phyloP scores from a whole-genome alignment of 1,140 invertebrate genomes.

The Tribolium madens region DNA sequence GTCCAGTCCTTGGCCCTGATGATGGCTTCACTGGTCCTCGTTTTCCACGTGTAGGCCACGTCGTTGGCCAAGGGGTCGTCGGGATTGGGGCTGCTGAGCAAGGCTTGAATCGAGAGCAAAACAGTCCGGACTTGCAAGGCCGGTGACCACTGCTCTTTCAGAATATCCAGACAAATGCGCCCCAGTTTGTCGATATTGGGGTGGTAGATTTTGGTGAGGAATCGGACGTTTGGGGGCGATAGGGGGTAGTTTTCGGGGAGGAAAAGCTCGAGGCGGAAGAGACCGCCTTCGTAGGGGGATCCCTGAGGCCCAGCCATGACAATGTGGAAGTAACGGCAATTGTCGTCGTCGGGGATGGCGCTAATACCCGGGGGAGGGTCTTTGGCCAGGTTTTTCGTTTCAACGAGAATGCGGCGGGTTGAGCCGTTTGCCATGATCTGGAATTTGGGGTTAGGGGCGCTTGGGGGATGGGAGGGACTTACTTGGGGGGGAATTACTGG shows the following conservation, averaged over 20 bases:
- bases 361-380: constrained; percentile 80
- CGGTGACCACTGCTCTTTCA: constrained; percentile 88
- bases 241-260: constrained; percentile 85
- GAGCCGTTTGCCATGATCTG: constrained; percentile 58
- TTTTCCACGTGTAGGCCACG: constrained; percentile 80
- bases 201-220: constrained; percentile 86
- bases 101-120: constrained; percentile 82
- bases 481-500: too few species aligned
- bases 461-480: too few species aligned
- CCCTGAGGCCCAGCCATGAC: constrained; percentile 75
- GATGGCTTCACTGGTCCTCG: constrained; percentile 80
- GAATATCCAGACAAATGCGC: constrained; percentile 83
- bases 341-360: constrained; percentile 80
- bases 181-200: constrained; percentile 87
- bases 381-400: constrained; percentile 64
- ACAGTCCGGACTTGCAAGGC: constrained; percentile 85
- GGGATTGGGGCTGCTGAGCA: constrained; percentile 81
- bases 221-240: constrained; percentile 81
- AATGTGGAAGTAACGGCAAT: constrained; percentile 84
- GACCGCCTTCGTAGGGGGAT: constrained; percentile 81
- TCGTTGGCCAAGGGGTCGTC: constrained; percentile 82
- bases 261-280: constrained; percentile 84
- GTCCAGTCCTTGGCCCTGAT: constrained; percentile 83
- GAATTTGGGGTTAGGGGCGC: neutral
- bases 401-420: constrained; percentile 62